Base-by-base conservation (phyloP, 2,888 invertebrate genomes). In the Leptopilina myrica region DNA sequence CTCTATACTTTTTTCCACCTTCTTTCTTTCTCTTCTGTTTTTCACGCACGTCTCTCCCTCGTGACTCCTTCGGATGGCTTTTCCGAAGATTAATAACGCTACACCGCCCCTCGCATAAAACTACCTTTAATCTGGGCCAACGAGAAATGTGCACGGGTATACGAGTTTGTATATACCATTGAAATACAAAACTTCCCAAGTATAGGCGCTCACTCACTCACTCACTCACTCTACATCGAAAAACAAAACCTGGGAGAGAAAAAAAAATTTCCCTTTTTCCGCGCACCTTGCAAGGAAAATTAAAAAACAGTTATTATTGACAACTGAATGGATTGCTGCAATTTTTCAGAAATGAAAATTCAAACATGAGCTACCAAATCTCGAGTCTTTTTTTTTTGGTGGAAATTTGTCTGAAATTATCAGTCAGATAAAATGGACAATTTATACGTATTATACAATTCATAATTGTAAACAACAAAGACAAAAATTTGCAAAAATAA, bases 81-180 rank as follows among this genome's bases (percentile, higher is more conserved):
- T 84, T 84, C 82, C 86, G 84, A 87, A 87, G 88, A 88, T 88
- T 88, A 88, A 88, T 88, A 87, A 88, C 86, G 82, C 84, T 81
- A 81, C 81, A 84, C 53, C 82, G 83, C 83, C 83, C 82, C 84
- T 86, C 82, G 87, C 85, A 85, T 86, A 87, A 87, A 87, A 86
- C 85, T 86, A 87, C 81, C 87, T 88, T 88, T 88, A 87, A 88
- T 88, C 87, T 85, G 86, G 85, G 84, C 83, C 84, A 85, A 84
- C 85, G 80, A 80, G 82, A 77, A 73, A 73, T 53, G 33, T 73
- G 56, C 26, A 56, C 40, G 26, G 14, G 14, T 49, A 49, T 53
- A n/a, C 69, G 53, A 69, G 53, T 49, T 33, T 33, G 53, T 14
- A 26, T 56, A 33, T 56, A 53, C 33, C 56, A 73, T 73, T 73